phyloP scores from a whole-genome alignment of 2,113 vertebrate species.

The Larimichthys polyactis region DNA sequence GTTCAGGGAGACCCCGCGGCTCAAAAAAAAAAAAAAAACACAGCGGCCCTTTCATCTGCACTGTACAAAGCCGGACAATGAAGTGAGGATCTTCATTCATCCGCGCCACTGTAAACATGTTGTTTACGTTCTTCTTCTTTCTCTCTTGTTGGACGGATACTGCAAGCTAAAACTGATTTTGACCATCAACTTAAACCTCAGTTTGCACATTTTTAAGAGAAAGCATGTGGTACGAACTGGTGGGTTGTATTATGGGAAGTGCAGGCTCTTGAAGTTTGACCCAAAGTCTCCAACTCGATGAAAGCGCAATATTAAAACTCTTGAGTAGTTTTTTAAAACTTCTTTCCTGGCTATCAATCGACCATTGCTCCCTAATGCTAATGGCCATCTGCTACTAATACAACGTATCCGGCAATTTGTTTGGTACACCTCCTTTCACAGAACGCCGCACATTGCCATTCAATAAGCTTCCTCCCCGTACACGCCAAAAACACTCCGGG shows the following conservation, averaged over 20 bases:
- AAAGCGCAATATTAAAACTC: background rate
- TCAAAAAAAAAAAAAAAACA: constrained; percentile 63
- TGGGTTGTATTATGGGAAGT: constrained; percentile 1
- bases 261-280: background rate
- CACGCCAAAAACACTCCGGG: constrained; percentile 67
- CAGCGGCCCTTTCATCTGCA: constrained; percentile 50
- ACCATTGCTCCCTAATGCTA: constrained; percentile 41
- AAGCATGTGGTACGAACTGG: background rate
- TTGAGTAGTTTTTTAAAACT: background rate
- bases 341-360: constrained; percentile 22
- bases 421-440: constrained; percentile 63
- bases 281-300: background rate
- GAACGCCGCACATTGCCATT: constrained; percentile 63
- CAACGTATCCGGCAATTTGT: constrained; percentile 68
- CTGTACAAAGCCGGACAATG: constrained; percentile 58
- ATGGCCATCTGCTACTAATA: constrained; percentile 66
- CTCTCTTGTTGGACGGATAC: constrained; percentile 23
- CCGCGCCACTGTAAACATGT: constrained; percentile 35
- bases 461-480: constrained; percentile 50
- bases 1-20: constrained; percentile 55
- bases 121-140: constrained; percentile 24
- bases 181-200: background rate
- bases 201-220: background rate
- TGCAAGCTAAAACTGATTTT: constrained; percentile 4
- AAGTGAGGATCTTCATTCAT: constrained; percentile 47